phyloP scores from a whole-genome alignment of 1,140 invertebrate genomes.

The Venturia canescens region DNA sequence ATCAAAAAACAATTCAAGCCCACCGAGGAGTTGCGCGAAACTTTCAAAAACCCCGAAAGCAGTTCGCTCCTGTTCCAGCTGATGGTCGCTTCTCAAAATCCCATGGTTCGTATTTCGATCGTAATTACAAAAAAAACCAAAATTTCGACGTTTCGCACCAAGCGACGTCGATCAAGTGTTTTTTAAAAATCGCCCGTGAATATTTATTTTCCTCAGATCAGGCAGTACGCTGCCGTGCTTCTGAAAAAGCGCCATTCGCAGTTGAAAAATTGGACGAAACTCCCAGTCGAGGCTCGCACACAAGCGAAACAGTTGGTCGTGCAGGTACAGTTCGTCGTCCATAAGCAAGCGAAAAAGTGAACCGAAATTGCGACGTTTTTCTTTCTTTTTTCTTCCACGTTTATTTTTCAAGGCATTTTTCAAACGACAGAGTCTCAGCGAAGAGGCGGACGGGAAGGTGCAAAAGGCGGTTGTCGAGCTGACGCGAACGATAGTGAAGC shows the following conservation, averaged over 20 bases:
- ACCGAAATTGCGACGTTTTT: no score
- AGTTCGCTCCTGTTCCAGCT: slow-evolving; percentile 79
- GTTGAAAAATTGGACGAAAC: slow-evolving; percentile 79
- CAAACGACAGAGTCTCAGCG: slow-evolving; percentile 78
- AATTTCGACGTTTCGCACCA: no score
- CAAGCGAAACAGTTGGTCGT: slow-evolving; percentile 67
- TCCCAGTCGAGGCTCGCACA: slow-evolving; percentile 72
- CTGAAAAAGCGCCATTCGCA: slow-evolving; percentile 80
- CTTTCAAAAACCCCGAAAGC: slow-evolving; percentile 81
- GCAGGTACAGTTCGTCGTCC: no score
- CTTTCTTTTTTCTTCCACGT: slow-evolving; percentile 11
- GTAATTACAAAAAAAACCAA: neutral
- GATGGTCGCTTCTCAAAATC: slow-evolving; percentile 76
- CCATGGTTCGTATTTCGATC: slow-evolving; percentile 75
- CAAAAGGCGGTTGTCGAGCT: slow-evolving; percentile 82
- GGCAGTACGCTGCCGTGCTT: slow-evolving; percentile 83
- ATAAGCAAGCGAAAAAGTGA: no score
- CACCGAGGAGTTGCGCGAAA: slow-evolving; percentile 80
- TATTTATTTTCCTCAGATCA: slow-evolving; percentile 73
- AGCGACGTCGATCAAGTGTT: no score
- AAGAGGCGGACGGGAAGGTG: slow-evolving; percentile 81
- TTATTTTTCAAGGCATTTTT: no score
- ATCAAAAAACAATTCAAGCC: no score
- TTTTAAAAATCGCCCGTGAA: no score
- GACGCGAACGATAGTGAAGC: slow-evolving; percentile 83